Evolutionary conservation across 2,113 vertebrate species (phyloP).

Genomic region (Narcine bancroftii): DNA sequence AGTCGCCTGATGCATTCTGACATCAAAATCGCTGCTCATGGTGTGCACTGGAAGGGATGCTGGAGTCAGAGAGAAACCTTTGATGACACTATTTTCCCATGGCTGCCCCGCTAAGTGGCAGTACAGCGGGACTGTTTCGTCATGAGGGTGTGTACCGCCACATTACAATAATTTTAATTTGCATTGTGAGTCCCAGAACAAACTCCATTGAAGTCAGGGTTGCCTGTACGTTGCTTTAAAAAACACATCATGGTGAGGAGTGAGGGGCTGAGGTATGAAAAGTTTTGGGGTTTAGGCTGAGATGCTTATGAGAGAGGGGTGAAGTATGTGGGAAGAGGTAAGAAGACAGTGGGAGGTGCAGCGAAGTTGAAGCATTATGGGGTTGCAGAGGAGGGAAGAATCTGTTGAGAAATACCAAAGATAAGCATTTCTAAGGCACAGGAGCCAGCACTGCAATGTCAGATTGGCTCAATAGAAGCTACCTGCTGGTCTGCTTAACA

Average conservation of each 20-base stretch:
- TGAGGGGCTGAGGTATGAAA: not conserved
- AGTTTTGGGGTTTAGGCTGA: not conserved
- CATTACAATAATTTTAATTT: too few relatives aligned
- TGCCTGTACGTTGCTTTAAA: too few relatives aligned
- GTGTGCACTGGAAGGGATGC: too few relatives aligned
- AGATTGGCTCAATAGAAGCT: not conserved
- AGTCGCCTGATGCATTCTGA: too few relatives aligned
- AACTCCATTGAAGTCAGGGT: too few relatives aligned
- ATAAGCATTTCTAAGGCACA: not conserved
- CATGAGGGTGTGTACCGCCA: too few relatives aligned
- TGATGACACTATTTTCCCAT: too few relatives aligned
- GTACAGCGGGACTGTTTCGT: too few relatives aligned
- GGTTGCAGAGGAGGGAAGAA: not conserved
- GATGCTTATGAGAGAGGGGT: not conserved
- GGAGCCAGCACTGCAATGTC: not conserved
- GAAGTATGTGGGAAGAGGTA: not conserved
- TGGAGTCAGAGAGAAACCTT: too few relatives aligned
- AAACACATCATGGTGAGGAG: not conserved
- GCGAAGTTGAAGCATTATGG: not conserved
- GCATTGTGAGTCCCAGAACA: too few relatives aligned
- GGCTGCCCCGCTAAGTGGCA: too few relatives aligned
- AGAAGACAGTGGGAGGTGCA: not conserved
- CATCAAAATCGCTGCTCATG: too few relatives aligned
- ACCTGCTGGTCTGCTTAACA: not conserved
- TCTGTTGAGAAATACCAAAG: not conserved